These are phyloP conservation scores for Ctenopoma kingsleyae DNA, from an alignment of 2,797 vertebrate genomes.

Conservation along the genomic window DNA sequence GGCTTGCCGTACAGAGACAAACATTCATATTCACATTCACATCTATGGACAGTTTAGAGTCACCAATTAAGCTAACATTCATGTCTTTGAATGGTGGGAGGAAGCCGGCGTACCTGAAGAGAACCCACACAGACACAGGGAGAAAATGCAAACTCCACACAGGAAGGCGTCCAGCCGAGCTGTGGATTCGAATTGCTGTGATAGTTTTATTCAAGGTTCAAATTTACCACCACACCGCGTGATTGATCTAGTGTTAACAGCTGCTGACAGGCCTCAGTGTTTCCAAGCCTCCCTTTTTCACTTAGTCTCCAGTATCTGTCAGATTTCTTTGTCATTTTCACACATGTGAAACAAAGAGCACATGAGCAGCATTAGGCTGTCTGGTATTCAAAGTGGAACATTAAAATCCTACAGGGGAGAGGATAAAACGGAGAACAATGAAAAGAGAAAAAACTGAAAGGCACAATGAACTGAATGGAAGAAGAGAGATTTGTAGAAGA, in stretches of 20 bases:
- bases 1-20: too few relatives aligned
- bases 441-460: not conserved
- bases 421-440: constrained; percentile 22
- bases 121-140: too few relatives aligned
- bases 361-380: constrained; percentile 15
- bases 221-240: not conserved
- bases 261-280: constrained; percentile 26
- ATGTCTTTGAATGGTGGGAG: too few relatives aligned
- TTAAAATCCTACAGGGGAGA: constrained; percentile 19
- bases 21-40: too few relatives aligned
- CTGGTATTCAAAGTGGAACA: constrained; percentile 28
- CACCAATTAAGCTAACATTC: too few relatives aligned
- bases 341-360: constrained; percentile 34
- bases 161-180: too few relatives aligned
- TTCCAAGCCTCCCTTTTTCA: constrained; percentile 6
- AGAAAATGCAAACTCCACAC: too few relatives aligned
- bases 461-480: not conserved
- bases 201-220: constrained; percentile 5
- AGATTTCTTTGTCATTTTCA: constrained; percentile 23
- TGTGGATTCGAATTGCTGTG: too few relatives aligned
- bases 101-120: too few relatives aligned
- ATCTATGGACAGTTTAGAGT: too few relatives aligned
- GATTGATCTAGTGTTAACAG: constrained; percentile 27
- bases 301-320: constrained; percentile 3
- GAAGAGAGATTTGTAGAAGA: constrained; percentile 1